phyloP scores from a whole-genome alignment of 2,113 vertebrate species.

The Equus przewalskii region DNA sequence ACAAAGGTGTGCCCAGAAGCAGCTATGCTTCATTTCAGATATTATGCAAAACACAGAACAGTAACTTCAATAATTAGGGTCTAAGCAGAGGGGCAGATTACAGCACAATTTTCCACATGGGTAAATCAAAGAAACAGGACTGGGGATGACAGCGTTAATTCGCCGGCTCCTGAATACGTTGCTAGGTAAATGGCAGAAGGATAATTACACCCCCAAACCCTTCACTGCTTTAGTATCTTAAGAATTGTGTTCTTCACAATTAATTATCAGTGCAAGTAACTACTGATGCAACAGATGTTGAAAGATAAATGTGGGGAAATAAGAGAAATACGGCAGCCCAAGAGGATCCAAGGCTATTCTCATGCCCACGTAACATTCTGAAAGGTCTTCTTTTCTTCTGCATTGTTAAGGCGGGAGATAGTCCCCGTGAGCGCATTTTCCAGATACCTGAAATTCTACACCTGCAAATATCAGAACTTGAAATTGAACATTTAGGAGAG shows the following conservation, averaged over 20 bases:
- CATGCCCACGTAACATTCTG: neutral
- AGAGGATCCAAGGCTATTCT: accelerated
- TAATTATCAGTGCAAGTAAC: slow-evolving; percentile 76
- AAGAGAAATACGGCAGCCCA: neutral
- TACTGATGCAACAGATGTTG: slow-evolving; percentile 77
- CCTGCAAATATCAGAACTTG: neutral
- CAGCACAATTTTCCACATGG: slow-evolving; percentile 61
- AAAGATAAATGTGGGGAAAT: slow-evolving; percentile 52
- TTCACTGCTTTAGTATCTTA: slow-evolving; percentile 66
- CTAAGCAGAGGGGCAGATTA: slow-evolving; percentile 72
- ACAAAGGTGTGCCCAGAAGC: slow-evolving; percentile 54
- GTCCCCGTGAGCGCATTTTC: neutral
- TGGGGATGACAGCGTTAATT: slow-evolving; percentile 73
- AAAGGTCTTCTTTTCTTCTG: neutral
- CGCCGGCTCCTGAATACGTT: slow-evolving; percentile 82
- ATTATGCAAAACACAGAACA: slow-evolving; percentile 61
- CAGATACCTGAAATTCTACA: neutral
- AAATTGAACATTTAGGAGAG: neutral
- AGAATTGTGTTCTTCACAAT: slow-evolving; percentile 65
- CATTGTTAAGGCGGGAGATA: neutral
- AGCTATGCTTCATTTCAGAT: slow-evolving; percentile 21
- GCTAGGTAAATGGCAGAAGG: slow-evolving; percentile 82
- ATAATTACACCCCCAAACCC: slow-evolving; percentile 67
- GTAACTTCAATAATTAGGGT: slow-evolving; percentile 71
- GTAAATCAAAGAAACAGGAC: slow-evolving; percentile 42